Evolutionary conservation across 2,888 invertebrate genomes (phyloP).

Genomic region (Ctena decussata): DNA sequence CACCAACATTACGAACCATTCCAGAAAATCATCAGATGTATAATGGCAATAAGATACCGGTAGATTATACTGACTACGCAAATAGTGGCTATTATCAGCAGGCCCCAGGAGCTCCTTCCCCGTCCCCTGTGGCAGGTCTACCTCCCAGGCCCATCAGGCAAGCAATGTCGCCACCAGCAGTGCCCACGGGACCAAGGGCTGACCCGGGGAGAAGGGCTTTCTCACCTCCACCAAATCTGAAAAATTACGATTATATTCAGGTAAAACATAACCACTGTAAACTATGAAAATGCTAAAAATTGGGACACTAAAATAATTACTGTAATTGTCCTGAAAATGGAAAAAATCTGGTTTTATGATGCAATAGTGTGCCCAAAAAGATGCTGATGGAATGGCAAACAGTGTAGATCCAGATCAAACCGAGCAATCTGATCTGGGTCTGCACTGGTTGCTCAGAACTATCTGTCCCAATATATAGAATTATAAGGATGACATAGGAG

Average conservation of each 20-base stretch:
- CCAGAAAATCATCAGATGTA: conserved; percentile 79
- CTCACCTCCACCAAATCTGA: conserved; percentile 69
- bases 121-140: conserved; percentile 12
- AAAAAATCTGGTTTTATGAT: no score
- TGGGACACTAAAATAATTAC: no score
- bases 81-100: conserved; percentile 49
- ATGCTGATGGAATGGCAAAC: no score
- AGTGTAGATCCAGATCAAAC: no score
- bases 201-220: conserved; percentile 68
- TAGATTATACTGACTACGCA: conserved; percentile 30
- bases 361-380: no score
- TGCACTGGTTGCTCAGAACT: no score
- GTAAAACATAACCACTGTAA: no score
- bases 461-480: no score
- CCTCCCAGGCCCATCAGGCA: conserved; percentile 46
- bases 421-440: no score
- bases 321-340: no score
- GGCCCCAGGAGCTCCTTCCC: conserved; percentile 38
- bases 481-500: no score
- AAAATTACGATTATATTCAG: conserved; percentile 71
- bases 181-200: conserved; percentile 58
- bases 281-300: no score
- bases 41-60: conserved; percentile 66
- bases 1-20: conserved; percentile 74
- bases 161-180: conserved; percentile 68